These are phyloP conservation scores for Pipra filicauda DNA, from an alignment of 2,113 vertebrate species.

Conservation along the genomic window DNA sequence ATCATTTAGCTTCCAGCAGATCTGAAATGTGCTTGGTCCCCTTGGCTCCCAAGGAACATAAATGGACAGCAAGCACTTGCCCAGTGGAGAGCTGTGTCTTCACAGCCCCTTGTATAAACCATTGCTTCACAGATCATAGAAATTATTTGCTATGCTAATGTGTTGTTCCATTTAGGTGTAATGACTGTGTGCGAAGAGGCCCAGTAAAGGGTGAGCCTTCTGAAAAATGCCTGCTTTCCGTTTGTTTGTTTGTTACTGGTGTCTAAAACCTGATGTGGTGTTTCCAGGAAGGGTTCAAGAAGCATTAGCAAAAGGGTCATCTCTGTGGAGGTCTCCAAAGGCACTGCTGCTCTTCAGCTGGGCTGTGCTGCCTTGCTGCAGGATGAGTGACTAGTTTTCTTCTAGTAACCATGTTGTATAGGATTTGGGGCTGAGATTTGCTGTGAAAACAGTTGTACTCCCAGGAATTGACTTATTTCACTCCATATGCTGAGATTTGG, in stretches of 20 bases:
- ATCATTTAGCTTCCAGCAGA: background rate
- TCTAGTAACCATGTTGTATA: background rate
- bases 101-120: background rate
- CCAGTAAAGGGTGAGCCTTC: background rate
- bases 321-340: background rate
- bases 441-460: background rate
- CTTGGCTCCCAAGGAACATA: background rate
- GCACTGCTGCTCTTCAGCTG: background rate
- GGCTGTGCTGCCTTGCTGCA: background rate
- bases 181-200: background rate
- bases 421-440: background rate
- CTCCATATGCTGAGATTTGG: background rate
- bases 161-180: background rate
- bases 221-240: background rate
- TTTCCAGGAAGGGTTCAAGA: background rate
- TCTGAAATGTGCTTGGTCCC: background rate
- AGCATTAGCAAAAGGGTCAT: background rate
- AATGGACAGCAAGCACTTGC: background rate
- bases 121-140: background rate
- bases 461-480: background rate
- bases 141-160: background rate
- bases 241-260: fast-evolving
- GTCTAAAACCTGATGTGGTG: background rate
- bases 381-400: background rate
- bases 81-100: background rate